Evolutionary conservation across 2,888 invertebrate genomes (phyloP).

Genomic region (Brachyptera putata): DNA sequence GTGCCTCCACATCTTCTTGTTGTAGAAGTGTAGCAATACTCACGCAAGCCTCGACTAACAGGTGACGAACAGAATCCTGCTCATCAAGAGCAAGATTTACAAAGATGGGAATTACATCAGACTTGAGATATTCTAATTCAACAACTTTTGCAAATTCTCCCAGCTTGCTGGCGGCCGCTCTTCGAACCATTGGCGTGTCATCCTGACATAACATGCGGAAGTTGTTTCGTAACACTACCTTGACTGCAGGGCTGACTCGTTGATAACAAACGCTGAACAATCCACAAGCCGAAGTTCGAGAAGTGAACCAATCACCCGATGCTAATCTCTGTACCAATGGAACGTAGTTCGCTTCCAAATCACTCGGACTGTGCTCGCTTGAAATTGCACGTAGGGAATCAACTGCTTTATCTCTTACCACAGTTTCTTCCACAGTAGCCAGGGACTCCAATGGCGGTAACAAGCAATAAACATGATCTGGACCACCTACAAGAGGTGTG

Average conservation of each 20-base stretch:
- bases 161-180: conserved; percentile 94
- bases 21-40: conserved; percentile 83
- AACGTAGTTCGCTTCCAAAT: conserved; percentile 93
- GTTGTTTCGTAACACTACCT: conserved; percentile 76
- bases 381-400: conserved; percentile 91
- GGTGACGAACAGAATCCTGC: conserved; percentile 93
- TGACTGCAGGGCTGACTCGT: conserved; percentile 62
- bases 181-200: conserved; percentile 99
- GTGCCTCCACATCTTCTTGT: conserved; percentile 80
- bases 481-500: conserved; percentile 92
- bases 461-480: conserved; percentile 91
- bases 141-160: conserved; percentile 98
- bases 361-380: conserved; percentile 85
- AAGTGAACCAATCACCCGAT: conserved; percentile 95
- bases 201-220: conserved; percentile 95
- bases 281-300: conserved; percentile 88
- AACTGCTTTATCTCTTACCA: conserved; percentile 98
- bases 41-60: conserved; percentile 96
- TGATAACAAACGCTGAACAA: conserved; percentile 82
- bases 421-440: conserved; percentile 98
- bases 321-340: conserved; percentile 89
- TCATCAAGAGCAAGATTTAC: conserved; percentile 92
- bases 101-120: conserved; percentile 96
- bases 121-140: conserved; percentile 91
- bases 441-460: conserved; percentile 93